A percentile compares a stretch with the other conserved stretches of the same genome.
Evolutionary conservation across 2,113 vertebrate genomes (phyloP).

Genomic region (Antechinus stuartii): DNA sequence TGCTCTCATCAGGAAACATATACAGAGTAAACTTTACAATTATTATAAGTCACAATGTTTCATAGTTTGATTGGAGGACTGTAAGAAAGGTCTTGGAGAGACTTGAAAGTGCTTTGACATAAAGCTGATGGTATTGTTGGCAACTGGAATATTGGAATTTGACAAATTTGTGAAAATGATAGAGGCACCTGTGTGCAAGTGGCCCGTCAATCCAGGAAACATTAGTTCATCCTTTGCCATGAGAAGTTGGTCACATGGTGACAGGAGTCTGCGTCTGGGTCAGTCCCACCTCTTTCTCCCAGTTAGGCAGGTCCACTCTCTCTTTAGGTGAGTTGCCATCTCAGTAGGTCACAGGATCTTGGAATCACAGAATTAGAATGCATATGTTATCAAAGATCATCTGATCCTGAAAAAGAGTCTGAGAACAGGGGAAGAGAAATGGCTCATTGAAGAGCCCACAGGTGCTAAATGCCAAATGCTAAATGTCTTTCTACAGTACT

Average conservation of each 20-base stretch:
- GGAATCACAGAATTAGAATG: not conserved
- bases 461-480: not conserved
- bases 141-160: not conserved
- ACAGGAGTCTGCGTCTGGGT: not conserved
- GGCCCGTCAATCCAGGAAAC: not conserved
- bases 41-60: slow-evolving; percentile 18
- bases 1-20: not conserved
- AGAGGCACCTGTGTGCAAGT: not conserved
- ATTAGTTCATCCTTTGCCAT: not conserved
- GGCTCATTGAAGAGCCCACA: not conserved
- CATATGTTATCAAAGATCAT: not conserved
- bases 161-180: not conserved
- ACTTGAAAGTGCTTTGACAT: not conserved
- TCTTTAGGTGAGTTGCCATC: not conserved
- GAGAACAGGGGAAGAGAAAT: not conserved
- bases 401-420: not conserved
- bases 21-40: not conserved
- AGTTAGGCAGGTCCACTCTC: not conserved
- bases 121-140: not conserved
- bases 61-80: slow-evolving; percentile 8
- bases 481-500: not conserved
- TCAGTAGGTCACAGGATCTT: not conserved
- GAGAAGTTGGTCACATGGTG: not conserved
- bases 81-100: not conserved
- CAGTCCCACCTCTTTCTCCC: not conserved